phyloP scores from a whole-genome alignment of 2,797 vertebrate genomes.

The Nannoperca australis region DNA sequence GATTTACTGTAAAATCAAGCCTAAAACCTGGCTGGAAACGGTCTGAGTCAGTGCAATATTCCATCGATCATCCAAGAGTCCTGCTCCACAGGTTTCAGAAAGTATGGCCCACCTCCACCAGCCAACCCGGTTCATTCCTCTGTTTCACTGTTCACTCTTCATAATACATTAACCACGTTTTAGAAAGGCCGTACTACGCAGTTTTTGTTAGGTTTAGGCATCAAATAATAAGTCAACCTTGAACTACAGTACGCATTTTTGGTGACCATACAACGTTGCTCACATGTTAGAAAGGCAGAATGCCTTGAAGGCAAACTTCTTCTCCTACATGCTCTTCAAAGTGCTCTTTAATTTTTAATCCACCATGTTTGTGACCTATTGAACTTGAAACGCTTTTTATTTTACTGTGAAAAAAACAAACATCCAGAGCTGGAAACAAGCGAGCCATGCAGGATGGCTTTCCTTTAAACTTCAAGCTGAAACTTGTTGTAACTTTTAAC shows the following conservation, averaged over 20 bases:
- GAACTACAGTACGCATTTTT: too few relatives aligned
- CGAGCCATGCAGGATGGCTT: not conserved
- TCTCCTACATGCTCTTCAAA: not conserved
- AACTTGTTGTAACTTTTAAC: not conserved
- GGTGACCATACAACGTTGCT: too few relatives aligned
- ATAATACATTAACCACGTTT: not conserved
- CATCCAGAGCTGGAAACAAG: slow-evolving; percentile 3
- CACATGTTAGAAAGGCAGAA: too few relatives aligned
- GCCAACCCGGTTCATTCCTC: slow-evolving; percentile 3
- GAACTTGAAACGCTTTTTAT: slow-evolving; percentile 5
- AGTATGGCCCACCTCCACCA: slow-evolving; percentile 24
- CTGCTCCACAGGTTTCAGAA: slow-evolving; percentile 2
- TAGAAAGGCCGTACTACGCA: too few relatives aligned
- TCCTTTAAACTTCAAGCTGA: not conserved
- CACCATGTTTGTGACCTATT: slow-evolving; percentile 4
- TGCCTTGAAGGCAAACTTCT: too few relatives aligned
- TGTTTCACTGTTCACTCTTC: slow-evolving; percentile 23
- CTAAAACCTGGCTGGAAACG: slow-evolving; percentile 30
- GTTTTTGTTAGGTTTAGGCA: too few relatives aligned
- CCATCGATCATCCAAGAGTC: slow-evolving; percentile 8
- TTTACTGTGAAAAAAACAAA: not conserved
- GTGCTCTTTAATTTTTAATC: slow-evolving; percentile 6
- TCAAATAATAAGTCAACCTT: too few relatives aligned
- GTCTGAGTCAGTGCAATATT: slow-evolving; percentile 19
- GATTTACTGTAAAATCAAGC: slow-evolving; percentile 46